Conservation (phyloP, 2,888 invertebrate genomes). For the Drosophila pseudotakahashii region DNA sequence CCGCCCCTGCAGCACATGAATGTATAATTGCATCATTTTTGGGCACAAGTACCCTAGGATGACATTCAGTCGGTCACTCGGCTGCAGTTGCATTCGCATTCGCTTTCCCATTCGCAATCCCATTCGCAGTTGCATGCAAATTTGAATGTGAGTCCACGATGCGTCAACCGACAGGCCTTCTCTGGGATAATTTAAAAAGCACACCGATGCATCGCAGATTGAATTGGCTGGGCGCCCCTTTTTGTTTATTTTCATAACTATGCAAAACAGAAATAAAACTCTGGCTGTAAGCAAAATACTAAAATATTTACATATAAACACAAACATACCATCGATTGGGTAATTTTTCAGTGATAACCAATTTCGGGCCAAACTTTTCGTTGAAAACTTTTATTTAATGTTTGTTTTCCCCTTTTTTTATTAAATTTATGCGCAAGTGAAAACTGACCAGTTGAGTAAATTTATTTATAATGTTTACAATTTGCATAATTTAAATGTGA, state of each 20-base stretch:
- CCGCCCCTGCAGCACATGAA: constrained; percentile 54
- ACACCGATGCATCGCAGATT: constrained; percentile 23
- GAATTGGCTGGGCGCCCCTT: constrained; percentile 16
- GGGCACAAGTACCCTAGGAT: constrained; percentile 26
- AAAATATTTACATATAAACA: constrained; percentile 26
- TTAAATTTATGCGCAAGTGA: too few species aligned
- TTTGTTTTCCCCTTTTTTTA: constrained; percentile 5
- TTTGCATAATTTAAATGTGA: neutral
- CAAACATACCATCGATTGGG: constrained; percentile 1
- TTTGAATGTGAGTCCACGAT: constrained; percentile 31
- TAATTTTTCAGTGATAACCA: neutral
- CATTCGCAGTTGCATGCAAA: constrained; percentile 29
- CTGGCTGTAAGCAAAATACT: constrained; percentile 24
- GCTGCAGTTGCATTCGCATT: constrained; percentile 27
- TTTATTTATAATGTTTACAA: neutral
- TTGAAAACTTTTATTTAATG: constrained; percentile 1
- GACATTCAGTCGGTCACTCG: constrained; percentile 33
- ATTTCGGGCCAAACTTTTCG: neutral
- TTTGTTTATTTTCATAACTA: constrained; percentile 46
- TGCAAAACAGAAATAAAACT: constrained; percentile 30
- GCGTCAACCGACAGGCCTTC: constrained; percentile 45
- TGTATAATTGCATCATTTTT: constrained; percentile 72
- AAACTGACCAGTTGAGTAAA: neutral
- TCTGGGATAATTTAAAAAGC: constrained; percentile 36
- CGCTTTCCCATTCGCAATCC: neutral